Evolutionary conservation across 2,888 invertebrate species (phyloP).

Genomic region (Chrysomela aeneicollis): DNA sequence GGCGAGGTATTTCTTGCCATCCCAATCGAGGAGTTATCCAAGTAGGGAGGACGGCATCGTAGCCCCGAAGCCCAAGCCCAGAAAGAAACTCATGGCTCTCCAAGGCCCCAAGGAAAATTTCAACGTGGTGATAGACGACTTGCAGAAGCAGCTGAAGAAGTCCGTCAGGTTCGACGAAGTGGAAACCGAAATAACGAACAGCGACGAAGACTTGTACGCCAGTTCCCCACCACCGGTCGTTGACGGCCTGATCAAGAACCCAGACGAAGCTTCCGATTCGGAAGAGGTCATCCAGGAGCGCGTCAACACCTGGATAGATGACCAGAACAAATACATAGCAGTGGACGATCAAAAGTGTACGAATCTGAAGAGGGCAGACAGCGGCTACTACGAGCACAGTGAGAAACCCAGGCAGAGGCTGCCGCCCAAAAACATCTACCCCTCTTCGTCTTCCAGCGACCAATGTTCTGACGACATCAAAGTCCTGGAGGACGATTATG

Average conservation of each 20-base stretch:
- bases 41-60: slow-evolving; percentile 11
- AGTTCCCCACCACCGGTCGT: slow-evolving; percentile 38
- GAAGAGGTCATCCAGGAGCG: slow-evolving; percentile 46
- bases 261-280: slow-evolving; percentile 36
- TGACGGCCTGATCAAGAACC: slow-evolving; percentile 35
- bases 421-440: slow-evolving; percentile 56
- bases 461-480: slow-evolving; percentile 21
- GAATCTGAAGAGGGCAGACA: slow-evolving; percentile 52
- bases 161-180: slow-evolving; percentile 57
- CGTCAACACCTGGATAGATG: slow-evolving; percentile 58
- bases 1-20: slow-evolving; percentile 51
- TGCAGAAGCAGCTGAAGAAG: slow-evolving; percentile 56
- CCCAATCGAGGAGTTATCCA: slow-evolving; percentile 36
- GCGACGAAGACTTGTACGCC: slow-evolving; percentile 23
- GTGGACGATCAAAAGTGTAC: slow-evolving; percentile 28
- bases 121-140: slow-evolving; percentile 50
- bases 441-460: slow-evolving; percentile 45
- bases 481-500: slow-evolving; percentile 33
- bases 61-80: slow-evolving; percentile 53
- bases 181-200: slow-evolving; percentile 49
- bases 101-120: slow-evolving; percentile 43
- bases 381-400: slow-evolving; percentile 56
- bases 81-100: slow-evolving; percentile 45
- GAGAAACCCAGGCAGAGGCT: slow-evolving; percentile 58
- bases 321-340: slow-evolving; percentile 55